Base-by-base conservation (phyloP, 2,888 invertebrate genomes). In the Pachliopta kotzebuea region DNA sequence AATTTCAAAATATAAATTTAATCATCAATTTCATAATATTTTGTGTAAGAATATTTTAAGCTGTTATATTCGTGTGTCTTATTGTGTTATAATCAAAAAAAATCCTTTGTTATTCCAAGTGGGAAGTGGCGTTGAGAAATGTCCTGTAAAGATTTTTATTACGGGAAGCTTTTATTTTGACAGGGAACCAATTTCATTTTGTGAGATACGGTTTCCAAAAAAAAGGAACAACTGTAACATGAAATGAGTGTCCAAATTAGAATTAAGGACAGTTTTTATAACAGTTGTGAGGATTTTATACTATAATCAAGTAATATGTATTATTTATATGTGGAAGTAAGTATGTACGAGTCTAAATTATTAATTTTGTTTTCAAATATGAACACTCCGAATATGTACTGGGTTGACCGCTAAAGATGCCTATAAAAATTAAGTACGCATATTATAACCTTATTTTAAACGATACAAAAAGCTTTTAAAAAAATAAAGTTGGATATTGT, bases 1-100 rank as follows among this genome's bases (percentile, higher is more conserved):
- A 52, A 60, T 56, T 54, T n/a, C 8, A 26, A 37, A 53, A 23
- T 37, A 24, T n/a, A 60, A 60, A 24, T 54, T 21, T 56, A 42
- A 42, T 56, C 42, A 55, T 31, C 31, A 55, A 55, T 55, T 55
- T 9, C 20, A 26, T 31, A 31, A 31, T 31, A 31, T 20, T 52
- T 52, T 21, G 9, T 4, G 20, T 49, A 23, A 45, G 4, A n/a
- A 18, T 4, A n/a, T 45, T 45, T n/a, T n/a, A 45, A 7, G 7
- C 45, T 37, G 14, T 37, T 37, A 37, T 37, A 11, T 37, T 37
- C 45, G 45, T 45, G 45, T n/a, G 8, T n/a, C 18, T 45, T 45
- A 18, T 45, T 45, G 9, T n/a, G n/a, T 45, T 45, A 45, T 18
- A n/a, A n/a, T n/a, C 45, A 45, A 45, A 9, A 6, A 6, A 45